These are phyloP conservation scores for Chrysopilus asiliformis DNA, from an alignment of 2,888 invertebrate genomes.

Conservation along the genomic window DNA sequence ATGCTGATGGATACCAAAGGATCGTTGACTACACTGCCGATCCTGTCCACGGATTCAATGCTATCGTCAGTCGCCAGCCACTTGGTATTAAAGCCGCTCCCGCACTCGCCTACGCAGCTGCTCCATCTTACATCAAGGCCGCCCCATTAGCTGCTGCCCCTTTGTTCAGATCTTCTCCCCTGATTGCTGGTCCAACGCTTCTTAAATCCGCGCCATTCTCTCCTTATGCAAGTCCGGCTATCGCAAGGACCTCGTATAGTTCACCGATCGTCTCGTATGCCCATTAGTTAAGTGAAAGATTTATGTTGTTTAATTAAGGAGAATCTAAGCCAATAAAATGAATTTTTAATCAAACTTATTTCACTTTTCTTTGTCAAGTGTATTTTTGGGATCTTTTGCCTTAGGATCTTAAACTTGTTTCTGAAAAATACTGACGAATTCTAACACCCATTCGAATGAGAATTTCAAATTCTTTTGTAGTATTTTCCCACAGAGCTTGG, in stretches of 20 bases:
- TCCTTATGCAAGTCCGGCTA: constrained; percentile 18
- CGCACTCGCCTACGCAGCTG: constrained; percentile 12
- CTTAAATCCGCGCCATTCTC: constrained; percentile 17
- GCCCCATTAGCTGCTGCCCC: constrained; percentile 8
- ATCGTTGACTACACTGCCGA: constrained; percentile 36
- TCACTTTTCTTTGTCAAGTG: too few relatives aligned
- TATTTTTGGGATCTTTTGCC: too few relatives aligned
- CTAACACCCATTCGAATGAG: too few relatives aligned
- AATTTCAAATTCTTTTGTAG: too few relatives aligned
- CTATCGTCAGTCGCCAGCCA: constrained; percentile 27
- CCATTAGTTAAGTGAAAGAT: constrained; percentile 6
- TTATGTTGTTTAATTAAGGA: too few relatives aligned
- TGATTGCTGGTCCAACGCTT: constrained; percentile 8
- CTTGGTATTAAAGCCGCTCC: constrained; percentile 9
- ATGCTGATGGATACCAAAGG: constrained; percentile 34
- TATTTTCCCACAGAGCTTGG: too few relatives aligned
- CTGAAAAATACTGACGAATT: too few relatives aligned
- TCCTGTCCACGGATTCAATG: constrained; percentile 34
- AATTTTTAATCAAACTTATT: too few relatives aligned
- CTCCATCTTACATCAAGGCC: constrained; percentile 7
- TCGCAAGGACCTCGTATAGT: constrained; percentile 11
- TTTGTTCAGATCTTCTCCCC: constrained; percentile 8
- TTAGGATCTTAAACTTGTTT: too few relatives aligned
- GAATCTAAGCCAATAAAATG: too few relatives aligned
- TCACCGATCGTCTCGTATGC: constrained; percentile 7